Base-by-base conservation (phyloP, 2,888 invertebrate species). In the Drosophila paramelanica region DNA sequence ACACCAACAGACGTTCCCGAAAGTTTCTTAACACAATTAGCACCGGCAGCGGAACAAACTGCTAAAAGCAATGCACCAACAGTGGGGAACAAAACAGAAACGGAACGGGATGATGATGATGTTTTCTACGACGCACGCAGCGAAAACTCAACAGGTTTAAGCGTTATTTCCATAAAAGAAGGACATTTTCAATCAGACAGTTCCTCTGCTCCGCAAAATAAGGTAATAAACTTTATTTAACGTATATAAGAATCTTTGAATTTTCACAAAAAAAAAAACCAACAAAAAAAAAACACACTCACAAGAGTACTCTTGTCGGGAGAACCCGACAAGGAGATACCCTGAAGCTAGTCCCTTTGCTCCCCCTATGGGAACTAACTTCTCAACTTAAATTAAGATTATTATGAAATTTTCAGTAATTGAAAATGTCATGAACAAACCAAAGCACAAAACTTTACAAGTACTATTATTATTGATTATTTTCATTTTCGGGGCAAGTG, bases 41-140 rank as follows among this genome's bases (percentile, higher is more conserved):
- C 51, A 42, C 57, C 42, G n/a, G 27, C 61, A 39, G 42, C 23
- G 7, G 59, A 27, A 45, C 52, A 67, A 41, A 43, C 59, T 45
- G 65, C 41, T 49, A 73, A 56, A 27, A 50, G 46, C 49, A 61
- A 50, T 27, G 46, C 64, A 50, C 42, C 65, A 33, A 57, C 69
- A 58, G 36, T 38, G 31, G 11, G 42, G 7, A n/a, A 17, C 33
- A 77, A 77, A 61, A 55, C 67, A 45, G 60, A 57, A 33, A n/a
- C 64, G 42, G 77, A 81, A 59, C 46, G 46, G 56, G 88, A 88
- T 5, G 91, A 91, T 36, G 92, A 92, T 50, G 92, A 92, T 73
- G 92, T 92, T 4, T 92, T 92, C 70, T 91, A 92, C 65, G 92
- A 92, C 89, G 92, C 91, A 55, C 89, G 89, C 64, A 91, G 90